Evolutionary conservation across 64 coral and sea anemone species (phyloP).

Genomic region (Astreopora myriophthalma): DNA sequence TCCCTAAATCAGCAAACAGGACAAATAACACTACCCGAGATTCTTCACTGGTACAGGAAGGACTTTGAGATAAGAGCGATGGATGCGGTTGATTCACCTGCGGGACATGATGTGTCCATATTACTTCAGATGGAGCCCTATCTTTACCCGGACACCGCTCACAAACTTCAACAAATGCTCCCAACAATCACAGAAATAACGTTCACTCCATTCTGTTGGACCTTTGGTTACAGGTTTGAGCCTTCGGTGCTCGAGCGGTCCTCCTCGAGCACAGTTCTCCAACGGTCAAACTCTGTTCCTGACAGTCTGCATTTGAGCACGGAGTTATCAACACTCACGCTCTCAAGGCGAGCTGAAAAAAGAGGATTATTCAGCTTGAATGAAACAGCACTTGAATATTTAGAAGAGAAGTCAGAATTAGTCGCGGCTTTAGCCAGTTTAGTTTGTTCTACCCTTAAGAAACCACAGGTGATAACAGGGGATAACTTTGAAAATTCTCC

Average conservation of each 20-base stretch:
- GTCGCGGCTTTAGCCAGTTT: slow-evolving; percentile 75
- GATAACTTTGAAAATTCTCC: background rate
- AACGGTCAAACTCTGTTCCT: slow-evolving; percentile 72
- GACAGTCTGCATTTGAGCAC: slow-evolving; percentile 79
- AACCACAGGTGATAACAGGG: background rate
- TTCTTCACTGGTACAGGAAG: slow-evolving; percentile 87
- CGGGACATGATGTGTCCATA: slow-evolving; percentile 55
- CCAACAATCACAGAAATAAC: slow-evolving; percentile 72
- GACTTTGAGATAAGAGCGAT: slow-evolving; percentile 67
- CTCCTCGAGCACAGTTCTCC: slow-evolving; percentile 72
- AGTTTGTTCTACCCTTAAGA: slow-evolving; percentile 46
- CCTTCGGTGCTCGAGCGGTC: slow-evolving; percentile 53
- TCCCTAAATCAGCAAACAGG: slow-evolving; percentile 51
- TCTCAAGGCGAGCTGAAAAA: slow-evolving; percentile 29
- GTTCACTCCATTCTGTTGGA: slow-evolving; percentile 85
- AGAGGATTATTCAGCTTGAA: slow-evolving; percentile 80
- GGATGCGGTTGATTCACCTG: background rate
- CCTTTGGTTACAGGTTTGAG: slow-evolving; percentile 90
- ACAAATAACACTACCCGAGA: slow-evolving; percentile 83
- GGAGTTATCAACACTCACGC: slow-evolving; percentile 57
- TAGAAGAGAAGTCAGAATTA: slow-evolving; percentile 74
- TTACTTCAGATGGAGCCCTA: slow-evolving; percentile 81
- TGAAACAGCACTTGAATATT: slow-evolving; percentile 69
- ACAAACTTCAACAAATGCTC: slow-evolving; percentile 68
- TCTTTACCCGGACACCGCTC: slow-evolving; percentile 40